Percentiles rank a stretch among this genome's conserved stretches.
These are phyloP conservation scores for Lamproptera curius DNA, from an alignment of 2,888 invertebrate genomes.

Conservation along the genomic window DNA sequence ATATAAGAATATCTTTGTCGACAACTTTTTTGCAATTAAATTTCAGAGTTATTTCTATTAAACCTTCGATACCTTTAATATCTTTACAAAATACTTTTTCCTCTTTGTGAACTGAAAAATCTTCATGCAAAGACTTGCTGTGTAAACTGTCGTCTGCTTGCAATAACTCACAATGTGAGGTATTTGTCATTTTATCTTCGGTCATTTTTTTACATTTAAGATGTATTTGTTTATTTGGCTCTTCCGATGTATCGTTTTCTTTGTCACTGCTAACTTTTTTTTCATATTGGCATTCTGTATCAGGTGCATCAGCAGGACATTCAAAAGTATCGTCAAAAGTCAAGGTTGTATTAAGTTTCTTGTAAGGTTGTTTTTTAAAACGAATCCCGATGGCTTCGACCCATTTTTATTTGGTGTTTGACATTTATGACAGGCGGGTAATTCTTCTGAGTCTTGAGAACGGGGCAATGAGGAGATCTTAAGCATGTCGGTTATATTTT, in stretches of 20 bases:
- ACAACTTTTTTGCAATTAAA: conserved; percentile 46
- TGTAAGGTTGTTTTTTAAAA: conserved; percentile 40
- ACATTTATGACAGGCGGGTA: conserved; percentile 2
- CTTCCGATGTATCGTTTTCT: neutral
- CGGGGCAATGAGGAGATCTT: conserved; percentile 2
- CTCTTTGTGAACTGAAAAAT: conserved; percentile 26
- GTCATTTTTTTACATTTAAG: no score
- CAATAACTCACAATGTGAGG: conserved; percentile 36
- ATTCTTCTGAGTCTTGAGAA: neutral
- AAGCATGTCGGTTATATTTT: conserved; percentile 10
- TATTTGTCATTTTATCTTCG: neutral
- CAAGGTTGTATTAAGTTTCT: no score
- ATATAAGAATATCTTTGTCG: conserved; percentile 45
- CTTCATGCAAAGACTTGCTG: no score
- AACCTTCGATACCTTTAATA: conserved; percentile 43
- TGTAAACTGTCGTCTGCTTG: conserved; percentile 39
- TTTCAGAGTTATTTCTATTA: conserved; percentile 57
- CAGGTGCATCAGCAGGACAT: neutral
- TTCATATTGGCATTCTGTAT: neutral
- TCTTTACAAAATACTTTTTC: conserved; percentile 27
- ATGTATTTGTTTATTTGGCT: no score
- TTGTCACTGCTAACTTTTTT: neutral
- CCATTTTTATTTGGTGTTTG: conserved; percentile 17
- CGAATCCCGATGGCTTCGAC: conserved; percentile 35
- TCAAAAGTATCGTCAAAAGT: conserved; percentile 21